A percentile compares a stretch with the other conserved stretches of the same genome.
These are phyloP conservation scores for Loripinus fragilis DNA, from an alignment of 2,888 invertebrate genomes.

Conservation along the genomic window DNA sequence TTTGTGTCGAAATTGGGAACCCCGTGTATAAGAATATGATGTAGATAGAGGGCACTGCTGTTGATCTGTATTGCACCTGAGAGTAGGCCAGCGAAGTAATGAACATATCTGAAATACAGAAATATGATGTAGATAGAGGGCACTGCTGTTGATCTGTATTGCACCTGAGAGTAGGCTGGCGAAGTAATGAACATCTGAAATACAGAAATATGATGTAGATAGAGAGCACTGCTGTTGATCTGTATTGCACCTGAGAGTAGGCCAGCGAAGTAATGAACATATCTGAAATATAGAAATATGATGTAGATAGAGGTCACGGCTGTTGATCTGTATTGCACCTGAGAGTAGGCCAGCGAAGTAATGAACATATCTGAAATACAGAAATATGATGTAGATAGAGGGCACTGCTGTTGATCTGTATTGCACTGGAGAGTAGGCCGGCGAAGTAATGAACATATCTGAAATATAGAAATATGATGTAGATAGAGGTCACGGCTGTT, in stretches of 20 bases:
- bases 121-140: background rate
- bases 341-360: conserved; percentile 96
- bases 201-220: no score
- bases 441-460: no score
- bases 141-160: no score
- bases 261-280: no score
- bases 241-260: no score
- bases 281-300: conserved; percentile 93
- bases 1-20: conserved; percentile 88
- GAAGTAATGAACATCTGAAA: no score
- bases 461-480: conserved; percentile 93
- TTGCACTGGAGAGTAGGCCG: no score
- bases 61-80: conserved; percentile 95
- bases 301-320: conserved; percentile 92
- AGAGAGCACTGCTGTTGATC: no score
- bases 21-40: conserved; percentile 93
- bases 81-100: conserved; percentile 95
- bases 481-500: conserved; percentile 94
- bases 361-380: conserved; percentile 92
- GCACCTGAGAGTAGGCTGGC: no score
- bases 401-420: no score
- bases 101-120: conserved; percentile 89
- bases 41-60: conserved; percentile 92
- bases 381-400: no score
- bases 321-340: conserved; percentile 94